Evolutionary conservation across 2,888 invertebrate species (phyloP).

Genomic region (Perithous albicinctus): DNA sequence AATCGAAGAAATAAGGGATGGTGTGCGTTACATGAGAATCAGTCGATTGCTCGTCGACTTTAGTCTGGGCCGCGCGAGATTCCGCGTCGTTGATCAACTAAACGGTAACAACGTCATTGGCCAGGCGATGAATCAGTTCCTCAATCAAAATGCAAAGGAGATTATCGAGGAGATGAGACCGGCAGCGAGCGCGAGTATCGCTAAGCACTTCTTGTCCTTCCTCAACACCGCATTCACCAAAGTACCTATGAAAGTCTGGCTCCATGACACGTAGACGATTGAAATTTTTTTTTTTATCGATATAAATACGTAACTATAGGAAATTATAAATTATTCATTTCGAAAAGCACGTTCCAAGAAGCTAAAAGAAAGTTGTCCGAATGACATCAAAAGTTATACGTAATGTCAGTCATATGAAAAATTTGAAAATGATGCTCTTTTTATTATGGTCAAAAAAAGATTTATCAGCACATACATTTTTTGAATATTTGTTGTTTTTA

Average conservation of each 20-base stretch:
- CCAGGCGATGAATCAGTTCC: slow-evolving; percentile 93
- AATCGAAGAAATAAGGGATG: slow-evolving; percentile 87
- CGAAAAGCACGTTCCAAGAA: not conserved
- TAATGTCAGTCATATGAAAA: no score
- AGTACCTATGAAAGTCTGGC: slow-evolving; percentile 90
- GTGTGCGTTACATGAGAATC: slow-evolving; percentile 89
- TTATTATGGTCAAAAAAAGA: not conserved
- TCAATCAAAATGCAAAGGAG: slow-evolving; percentile 92
- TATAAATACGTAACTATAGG: slow-evolving; percentile 3
- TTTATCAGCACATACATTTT: not conserved
- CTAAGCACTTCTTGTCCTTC: slow-evolving; percentile 90
- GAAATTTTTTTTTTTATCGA: slow-evolving; percentile 11
- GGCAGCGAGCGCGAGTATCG: slow-evolving; percentile 90
- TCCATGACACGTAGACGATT: slow-evolving; percentile 81
- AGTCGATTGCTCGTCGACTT: slow-evolving; percentile 90
- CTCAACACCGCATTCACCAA: slow-evolving; percentile 90
- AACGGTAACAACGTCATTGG: slow-evolving; percentile 92
- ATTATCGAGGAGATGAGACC: slow-evolving; percentile 94
- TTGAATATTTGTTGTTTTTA: no score
- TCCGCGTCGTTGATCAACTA: slow-evolving; percentile 90
- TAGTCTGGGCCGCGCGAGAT: slow-evolving; percentile 89
- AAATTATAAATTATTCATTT: slow-evolving; percentile 16
- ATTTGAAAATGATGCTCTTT: no score
- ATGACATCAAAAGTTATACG: not conserved
- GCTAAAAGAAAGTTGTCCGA: not conserved